Percentiles rank a stretch among this genome's conserved stretches.
phyloP scores from a whole-genome alignment of 1,140 invertebrate species.

The Lanistes nyassanus region DNA sequence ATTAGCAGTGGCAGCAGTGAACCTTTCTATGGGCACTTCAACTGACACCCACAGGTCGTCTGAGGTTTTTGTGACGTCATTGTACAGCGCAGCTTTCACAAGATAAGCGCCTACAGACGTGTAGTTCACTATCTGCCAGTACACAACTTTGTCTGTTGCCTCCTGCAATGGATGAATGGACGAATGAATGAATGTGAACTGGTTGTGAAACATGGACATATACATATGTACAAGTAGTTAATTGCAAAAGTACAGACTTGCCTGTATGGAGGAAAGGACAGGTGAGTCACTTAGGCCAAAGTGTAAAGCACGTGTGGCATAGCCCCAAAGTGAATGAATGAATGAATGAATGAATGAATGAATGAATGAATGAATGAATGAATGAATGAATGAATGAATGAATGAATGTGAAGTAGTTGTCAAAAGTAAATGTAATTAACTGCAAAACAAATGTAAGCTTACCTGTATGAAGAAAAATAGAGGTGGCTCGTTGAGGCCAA shows the following conservation, averaged over 20 bases:
- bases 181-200: background rate
- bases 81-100: conserved; percentile 43
- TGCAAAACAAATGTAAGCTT: background rate
- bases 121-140: conserved; percentile 39
- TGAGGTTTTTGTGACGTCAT: conserved; percentile 47
- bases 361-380: background rate
- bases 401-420: background rate
- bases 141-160: conserved; percentile 23
- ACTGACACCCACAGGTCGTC: conserved; percentile 50
- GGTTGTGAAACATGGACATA: too few species aligned
- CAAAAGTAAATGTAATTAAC: background rate
- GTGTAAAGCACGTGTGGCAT: conserved; percentile 46
- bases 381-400: background rate
- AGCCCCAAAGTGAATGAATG: conserved; percentile 32
- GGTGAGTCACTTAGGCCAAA: conserved; percentile 43
- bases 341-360: background rate
- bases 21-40: conserved; percentile 49
- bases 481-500: conserved; percentile 38
- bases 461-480: conserved; percentile 46
- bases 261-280: conserved; percentile 45
- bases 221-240: background rate
- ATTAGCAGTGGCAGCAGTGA: conserved; percentile 38
- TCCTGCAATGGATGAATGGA: background rate
- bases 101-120: conserved; percentile 51
- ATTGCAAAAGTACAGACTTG: background rate